A percentile compares a stretch with the other conserved stretches of the same genome.
These are phyloP conservation scores for Enteromius thamalakanensis DNA, from an alignment of 2,797 vertebrate species.

Conservation along the genomic window DNA sequence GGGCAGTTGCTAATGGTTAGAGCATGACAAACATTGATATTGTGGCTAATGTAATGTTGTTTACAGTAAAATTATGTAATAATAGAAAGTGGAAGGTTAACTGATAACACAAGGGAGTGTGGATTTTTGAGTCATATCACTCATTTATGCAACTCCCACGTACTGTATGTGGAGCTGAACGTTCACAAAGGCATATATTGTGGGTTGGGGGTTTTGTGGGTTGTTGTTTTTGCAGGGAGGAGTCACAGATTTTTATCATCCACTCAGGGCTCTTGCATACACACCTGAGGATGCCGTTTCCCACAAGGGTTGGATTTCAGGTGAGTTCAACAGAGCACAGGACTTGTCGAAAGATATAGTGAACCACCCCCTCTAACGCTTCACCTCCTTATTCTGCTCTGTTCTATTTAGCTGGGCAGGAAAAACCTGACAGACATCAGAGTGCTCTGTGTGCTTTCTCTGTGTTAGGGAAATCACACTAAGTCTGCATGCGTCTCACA, in stretches of 20 bases:
- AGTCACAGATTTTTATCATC: slow-evolving; percentile 46
- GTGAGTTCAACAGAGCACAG: slow-evolving; percentile 67
- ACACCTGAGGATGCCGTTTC: slow-evolving; percentile 77
- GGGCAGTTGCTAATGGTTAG: not conserved
- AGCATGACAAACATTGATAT: not conserved
- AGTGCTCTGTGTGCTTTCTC: slow-evolving; percentile 61
- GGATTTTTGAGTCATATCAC: slow-evolving; percentile 7
- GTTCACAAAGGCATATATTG: slow-evolving; percentile 3
- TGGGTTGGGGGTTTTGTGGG: slow-evolving; percentile 1
- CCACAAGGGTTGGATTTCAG: slow-evolving; percentile 83
- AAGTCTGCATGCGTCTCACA: slow-evolving; percentile 67
- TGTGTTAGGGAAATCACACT: slow-evolving; percentile 69
- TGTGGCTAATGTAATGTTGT: slow-evolving; percentile 7
- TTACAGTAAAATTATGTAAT: not conserved
- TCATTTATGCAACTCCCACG: slow-evolving; percentile 11
- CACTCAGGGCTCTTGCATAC: slow-evolving; percentile 62
- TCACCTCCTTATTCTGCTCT: slow-evolving; percentile 58
- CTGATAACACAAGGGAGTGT: not conserved
- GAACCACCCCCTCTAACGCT: slow-evolving; percentile 45
- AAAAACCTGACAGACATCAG: slow-evolving; percentile 76
- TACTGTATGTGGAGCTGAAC: not conserved
- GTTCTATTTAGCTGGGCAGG: slow-evolving; percentile 72
- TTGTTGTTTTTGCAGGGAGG: slow-evolving; percentile 26
- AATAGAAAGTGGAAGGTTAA: not conserved
- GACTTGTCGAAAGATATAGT: slow-evolving; percentile 73